These are phyloP conservation scores for Heliothis virescens DNA, from an alignment of 1,140 invertebrate species.

Conservation along the genomic window DNA sequence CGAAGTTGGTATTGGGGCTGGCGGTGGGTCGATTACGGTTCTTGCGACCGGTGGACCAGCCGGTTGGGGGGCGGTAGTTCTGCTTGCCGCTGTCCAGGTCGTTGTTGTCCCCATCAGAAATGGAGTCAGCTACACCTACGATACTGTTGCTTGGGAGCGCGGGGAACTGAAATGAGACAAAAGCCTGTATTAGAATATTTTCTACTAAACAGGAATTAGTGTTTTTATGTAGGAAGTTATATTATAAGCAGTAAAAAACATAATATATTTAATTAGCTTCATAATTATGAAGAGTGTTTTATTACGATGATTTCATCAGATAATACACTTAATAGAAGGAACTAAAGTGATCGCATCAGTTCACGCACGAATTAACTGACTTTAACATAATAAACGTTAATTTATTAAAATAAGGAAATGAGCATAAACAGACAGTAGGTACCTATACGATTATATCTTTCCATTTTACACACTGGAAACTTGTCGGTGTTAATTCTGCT, in stretches of 20 bases:
- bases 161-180: constrained; percentile 68
- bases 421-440: neutral
- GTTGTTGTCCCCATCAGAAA: constrained; percentile 67
- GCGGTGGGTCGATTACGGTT: constrained; percentile 28
- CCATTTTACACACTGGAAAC: neutral
- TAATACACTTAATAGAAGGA: neutral
- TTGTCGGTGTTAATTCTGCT: neutral
- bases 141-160: constrained; percentile 79
- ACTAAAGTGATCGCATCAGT: neutral
- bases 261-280: neutral
- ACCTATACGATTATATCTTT: neutral
- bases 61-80: constrained; percentile 69
- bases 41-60: constrained; percentile 63
- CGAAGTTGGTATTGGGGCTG: constrained; percentile 28
- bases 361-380: constrained; percentile 9
- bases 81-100: constrained; percentile 73
- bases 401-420: neutral
- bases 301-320: constrained; percentile 1
- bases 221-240: neutral
- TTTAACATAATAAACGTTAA: neutral
- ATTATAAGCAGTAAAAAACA: neutral
- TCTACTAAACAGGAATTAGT: neutral
- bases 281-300: neutral
- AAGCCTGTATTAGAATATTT: neutral
- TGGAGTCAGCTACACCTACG: constrained; percentile 72